Evolutionary conservation across 1,140 invertebrate genomes (phyloP).

Genomic region (Drosophila prosaltans): DNA sequence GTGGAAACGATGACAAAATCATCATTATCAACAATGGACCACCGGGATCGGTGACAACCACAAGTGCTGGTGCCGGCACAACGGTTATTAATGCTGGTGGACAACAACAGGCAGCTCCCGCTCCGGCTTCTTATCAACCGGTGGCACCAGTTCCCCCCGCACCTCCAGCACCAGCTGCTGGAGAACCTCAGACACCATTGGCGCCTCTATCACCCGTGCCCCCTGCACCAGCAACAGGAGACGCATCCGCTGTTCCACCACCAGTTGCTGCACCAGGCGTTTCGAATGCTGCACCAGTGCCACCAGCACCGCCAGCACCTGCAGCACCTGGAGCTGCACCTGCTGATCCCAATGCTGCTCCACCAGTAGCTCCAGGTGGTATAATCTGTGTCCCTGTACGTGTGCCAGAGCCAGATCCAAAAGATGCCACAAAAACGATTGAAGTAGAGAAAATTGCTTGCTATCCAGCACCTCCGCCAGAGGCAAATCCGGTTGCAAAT

Average conservation of each 20-base stretch:
- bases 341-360: constrained; percentile 46
- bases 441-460: constrained; percentile 77
- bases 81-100: constrained; percentile 70
- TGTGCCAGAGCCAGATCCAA: constrained; percentile 73
- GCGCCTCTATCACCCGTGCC: constrained; percentile 36
- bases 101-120: constrained; percentile 52
- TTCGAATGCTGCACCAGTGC: constrained; percentile 66
- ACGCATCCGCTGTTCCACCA: constrained; percentile 66
- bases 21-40: constrained; percentile 81
- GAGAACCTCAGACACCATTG: constrained; percentile 26
- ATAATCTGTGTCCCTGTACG: constrained; percentile 74
- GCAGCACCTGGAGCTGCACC: constrained; percentile 31
- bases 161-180: constrained; percentile 23
- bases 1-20: constrained; percentile 67
- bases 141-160: constrained; percentile 32
- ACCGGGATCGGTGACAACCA: constrained; percentile 74
- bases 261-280: constrained; percentile 80
- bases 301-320: background rate
- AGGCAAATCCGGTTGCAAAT: constrained; percentile 40
- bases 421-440: constrained; percentile 72
- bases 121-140: constrained; percentile 69
- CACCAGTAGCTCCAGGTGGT: constrained; percentile 56
- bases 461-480: constrained; percentile 75
- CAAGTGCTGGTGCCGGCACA: constrained; percentile 60
- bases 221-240: constrained; percentile 81